These are phyloP conservation scores for Parapristionchus giblindavisi DNA, from an alignment of 2,888 invertebrate genomes.

Conservation along the genomic window DNA sequence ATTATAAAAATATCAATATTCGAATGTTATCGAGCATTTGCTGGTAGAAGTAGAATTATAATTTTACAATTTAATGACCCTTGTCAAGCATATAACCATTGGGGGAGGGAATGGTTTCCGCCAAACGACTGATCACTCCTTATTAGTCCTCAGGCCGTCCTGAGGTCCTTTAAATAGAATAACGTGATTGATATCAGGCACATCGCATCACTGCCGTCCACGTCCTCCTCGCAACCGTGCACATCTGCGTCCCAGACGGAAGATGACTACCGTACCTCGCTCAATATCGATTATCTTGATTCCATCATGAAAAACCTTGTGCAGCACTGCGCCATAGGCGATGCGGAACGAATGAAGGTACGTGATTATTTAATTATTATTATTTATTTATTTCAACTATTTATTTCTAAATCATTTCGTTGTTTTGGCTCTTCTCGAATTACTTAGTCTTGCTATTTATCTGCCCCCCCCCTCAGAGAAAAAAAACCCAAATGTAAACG, in stretches of 20 bases:
- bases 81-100: too few species aligned
- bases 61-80: background rate
- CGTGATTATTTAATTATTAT: background rate
- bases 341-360: conserved; percentile 20
- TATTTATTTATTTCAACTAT: background rate
- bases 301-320: background rate
- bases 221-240: conserved; percentile 12
- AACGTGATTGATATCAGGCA: background rate
- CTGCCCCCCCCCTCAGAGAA: too few species aligned
- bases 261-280: background rate
- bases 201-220: conserved; percentile 2
- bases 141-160: too few species aligned
- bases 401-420: too few species aligned
- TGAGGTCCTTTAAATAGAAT: background rate
- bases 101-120: too few species aligned
- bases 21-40: background rate
- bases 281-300: conserved; percentile 29
- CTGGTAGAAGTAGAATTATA: background rate
- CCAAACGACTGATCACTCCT: too few species aligned
- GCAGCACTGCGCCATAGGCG: background rate
- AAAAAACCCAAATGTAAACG: too few species aligned
- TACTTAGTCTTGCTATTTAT: too few species aligned
- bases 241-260: background rate
- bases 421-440: background rate
- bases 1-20: background rate